A percentile compares a stretch with the other conserved stretches of the same genome.
Conservation (phyloP, 2,797 vertebrate genomes). For the Sebastes iracundus region DNA sequence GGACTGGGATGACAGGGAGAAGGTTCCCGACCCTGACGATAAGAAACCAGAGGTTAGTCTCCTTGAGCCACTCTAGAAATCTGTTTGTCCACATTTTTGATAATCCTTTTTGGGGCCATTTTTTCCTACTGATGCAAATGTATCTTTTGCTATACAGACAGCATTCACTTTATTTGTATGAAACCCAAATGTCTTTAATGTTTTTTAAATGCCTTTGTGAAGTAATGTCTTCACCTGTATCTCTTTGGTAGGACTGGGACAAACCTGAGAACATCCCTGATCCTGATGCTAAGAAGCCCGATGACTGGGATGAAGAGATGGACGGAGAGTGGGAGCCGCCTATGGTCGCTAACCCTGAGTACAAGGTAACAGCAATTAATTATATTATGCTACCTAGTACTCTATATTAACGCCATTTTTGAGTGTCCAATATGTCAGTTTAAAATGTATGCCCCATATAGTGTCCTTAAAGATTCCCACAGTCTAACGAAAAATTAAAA, state of each 20-base stretch:
- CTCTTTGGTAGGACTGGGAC: slow-evolving; percentile 84
- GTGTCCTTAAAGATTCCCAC: neutral
- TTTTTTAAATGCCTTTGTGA: neutral
- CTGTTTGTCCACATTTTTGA: neutral
- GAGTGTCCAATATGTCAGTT: neutral
- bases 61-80: neutral
- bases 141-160: neutral
- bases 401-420: neutral
- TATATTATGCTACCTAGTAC: neutral
- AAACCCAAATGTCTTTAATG: neutral
- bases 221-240: neutral
- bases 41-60: slow-evolving; percentile 86
- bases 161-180: neutral
- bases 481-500: neutral
- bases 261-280: slow-evolving; percentile 88
- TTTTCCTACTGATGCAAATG: neutral
- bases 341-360: slow-evolving; percentile 87
- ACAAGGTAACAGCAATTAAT: slow-evolving; percentile 77
- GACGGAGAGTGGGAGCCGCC: slow-evolving; percentile 90
- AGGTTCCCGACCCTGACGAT: slow-evolving; percentile 86
- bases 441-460: neutral
- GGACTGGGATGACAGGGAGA: slow-evolving; percentile 88
- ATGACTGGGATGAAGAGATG: slow-evolving; percentile 89
- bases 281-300: slow-evolving; percentile 88
- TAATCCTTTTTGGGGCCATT: neutral